These are phyloP conservation scores for Brachyptera putata DNA, from an alignment of 2,888 invertebrate genomes.

Conservation along the genomic window DNA sequence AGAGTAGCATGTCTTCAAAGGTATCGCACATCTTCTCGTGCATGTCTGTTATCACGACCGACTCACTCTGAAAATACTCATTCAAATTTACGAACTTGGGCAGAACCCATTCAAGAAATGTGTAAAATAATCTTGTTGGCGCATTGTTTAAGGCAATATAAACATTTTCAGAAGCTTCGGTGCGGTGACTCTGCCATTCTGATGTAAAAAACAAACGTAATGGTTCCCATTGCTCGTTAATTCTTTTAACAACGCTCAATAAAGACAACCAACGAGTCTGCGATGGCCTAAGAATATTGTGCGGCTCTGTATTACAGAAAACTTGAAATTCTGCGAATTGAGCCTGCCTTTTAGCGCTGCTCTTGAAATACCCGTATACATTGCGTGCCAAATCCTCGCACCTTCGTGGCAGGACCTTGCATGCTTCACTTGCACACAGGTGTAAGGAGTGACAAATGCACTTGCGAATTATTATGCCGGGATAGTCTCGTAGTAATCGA, in stretches of 20 bases:
- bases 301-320: slow-evolving; percentile 33
- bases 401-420: slow-evolving; percentile 36
- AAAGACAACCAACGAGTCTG: slow-evolving; percentile 38
- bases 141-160: slow-evolving; percentile 26
- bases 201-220: slow-evolving; percentile 22
- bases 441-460: slow-evolving; percentile 40
- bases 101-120: slow-evolving; percentile 31
- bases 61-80: slow-evolving; percentile 30
- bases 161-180: slow-evolving; percentile 26
- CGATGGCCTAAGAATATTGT: slow-evolving; percentile 37
- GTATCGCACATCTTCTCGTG: slow-evolving; percentile 26
- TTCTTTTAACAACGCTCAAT: slow-evolving; percentile 21
- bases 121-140: slow-evolving; percentile 26
- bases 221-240: slow-evolving; percentile 28
- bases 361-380: slow-evolving; percentile 37
- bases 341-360: slow-evolving; percentile 35
- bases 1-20: slow-evolving; percentile 25
- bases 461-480: slow-evolving; percentile 36
- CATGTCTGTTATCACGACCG: slow-evolving; percentile 27
- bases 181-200: slow-evolving; percentile 18
- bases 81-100: too few relatives aligned
- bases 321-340: slow-evolving; percentile 34
- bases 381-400: slow-evolving; percentile 38
- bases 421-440: slow-evolving; percentile 39
- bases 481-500: slow-evolving; percentile 31